Evolutionary conservation across 23 tunicate genomes (phyloP), one percentile per base, ranked within the genome.

Genomic region (Halocynthia aurantium): DNA sequence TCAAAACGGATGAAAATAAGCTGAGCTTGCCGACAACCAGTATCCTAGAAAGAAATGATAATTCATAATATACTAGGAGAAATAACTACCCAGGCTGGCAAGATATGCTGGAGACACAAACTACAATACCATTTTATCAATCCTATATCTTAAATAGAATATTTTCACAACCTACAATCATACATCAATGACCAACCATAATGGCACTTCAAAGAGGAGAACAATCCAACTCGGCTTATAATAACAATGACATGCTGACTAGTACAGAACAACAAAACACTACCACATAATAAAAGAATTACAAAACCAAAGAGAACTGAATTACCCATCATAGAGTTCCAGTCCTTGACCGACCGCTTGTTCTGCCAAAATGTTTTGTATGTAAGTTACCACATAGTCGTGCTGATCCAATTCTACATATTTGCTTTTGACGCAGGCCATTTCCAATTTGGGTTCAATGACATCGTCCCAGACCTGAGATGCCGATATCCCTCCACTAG

Each of bases 301-400:
- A 15, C 64, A 60, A 15, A 18, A 60, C 64, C 17, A 15, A 4
- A 15, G 64, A 60, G 64, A 15, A 15, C 64, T 15, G 64, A 70
- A 53, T 10, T 70, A 74, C 78, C 78, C 78, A 5, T 74, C 60
- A 7, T 10, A 74, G 8, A 64, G 17, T 49, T 74, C 78, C 10
- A 40, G 8, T 8, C 56, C 78, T 6, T 50, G 78, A 74, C 78
- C 13, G 17, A 54, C 22, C 20, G 78, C 55, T 5, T 74, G 78
- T 74, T 74, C 78, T 21, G 78, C 55, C 78, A 74, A 74, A 9
- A 74, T 74, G 55, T 54, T 52, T 54, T 55, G 55, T 22, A 74
- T 18, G 56, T 74, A 74, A 19, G 55, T 64, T 5, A 22, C 31
- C 12, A 74, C 78, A 54, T 52, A 53, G 31, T 74, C 57, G 20